phyloP scores from a whole-genome alignment of 1,140 invertebrate genomes.

The Drosophila seguyi region DNA sequence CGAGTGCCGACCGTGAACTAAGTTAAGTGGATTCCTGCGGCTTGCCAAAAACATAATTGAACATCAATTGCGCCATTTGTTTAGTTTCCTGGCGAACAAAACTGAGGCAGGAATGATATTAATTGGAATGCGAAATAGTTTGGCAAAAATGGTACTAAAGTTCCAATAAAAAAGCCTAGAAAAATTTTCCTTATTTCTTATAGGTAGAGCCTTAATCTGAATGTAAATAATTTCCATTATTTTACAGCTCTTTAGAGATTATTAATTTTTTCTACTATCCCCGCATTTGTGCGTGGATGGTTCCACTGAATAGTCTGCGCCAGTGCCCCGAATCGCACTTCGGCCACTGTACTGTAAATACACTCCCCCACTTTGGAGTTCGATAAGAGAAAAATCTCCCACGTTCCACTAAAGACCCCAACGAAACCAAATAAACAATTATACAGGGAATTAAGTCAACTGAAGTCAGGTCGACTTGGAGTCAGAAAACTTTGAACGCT shows the following conservation, averaged over 20 bases:
- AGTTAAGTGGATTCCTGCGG: slow-evolving; percentile 35
- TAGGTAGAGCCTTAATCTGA: neutral
- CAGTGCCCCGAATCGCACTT: slow-evolving; percentile 2
- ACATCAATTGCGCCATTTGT: slow-evolving; percentile 58
- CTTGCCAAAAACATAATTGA: slow-evolving; percentile 65
- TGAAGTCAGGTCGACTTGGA: slow-evolving; percentile 1
- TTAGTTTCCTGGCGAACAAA: slow-evolving; percentile 3
- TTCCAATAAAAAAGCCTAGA: neutral
- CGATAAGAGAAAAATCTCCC: slow-evolving; percentile 65
- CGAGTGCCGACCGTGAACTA: slow-evolving; percentile 33
- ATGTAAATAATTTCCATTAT: neutral
- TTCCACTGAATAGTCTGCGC: slow-evolving; percentile 11
- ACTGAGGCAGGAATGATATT: neutral
- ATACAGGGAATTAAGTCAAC: slow-evolving; percentile 64
- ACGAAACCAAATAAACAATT: slow-evolving; percentile 69
- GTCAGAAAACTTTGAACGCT: slow-evolving; percentile 32
- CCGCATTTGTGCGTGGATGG: neutral
- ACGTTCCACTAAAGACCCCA: slow-evolving; percentile 67
- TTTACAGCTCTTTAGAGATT: neutral
- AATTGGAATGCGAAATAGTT: neutral
- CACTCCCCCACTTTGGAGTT: slow-evolving; percentile 12
- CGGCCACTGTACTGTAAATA: neutral
- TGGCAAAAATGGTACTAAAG: neutral
- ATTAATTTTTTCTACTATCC: neutral
- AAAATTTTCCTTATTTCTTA: neutral